phyloP scores from a whole-genome alignment of 2,888 invertebrate species.

The Sarcophaga caerulescens region DNA sequence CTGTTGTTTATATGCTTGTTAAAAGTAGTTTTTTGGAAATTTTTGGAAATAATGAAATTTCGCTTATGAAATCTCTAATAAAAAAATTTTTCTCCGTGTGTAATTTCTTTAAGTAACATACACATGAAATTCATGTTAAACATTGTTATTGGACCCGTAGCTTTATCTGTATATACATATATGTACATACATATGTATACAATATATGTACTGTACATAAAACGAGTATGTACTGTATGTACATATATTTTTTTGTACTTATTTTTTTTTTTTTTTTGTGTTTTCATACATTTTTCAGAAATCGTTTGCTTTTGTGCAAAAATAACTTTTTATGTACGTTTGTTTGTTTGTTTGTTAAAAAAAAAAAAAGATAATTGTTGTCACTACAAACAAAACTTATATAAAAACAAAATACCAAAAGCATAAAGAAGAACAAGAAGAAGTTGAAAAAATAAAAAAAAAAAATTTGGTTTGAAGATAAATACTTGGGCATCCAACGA shows the following conservation, averaged over 20 bases:
- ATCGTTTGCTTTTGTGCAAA: slow-evolving; percentile 57
- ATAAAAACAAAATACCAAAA: slow-evolving; percentile 22
- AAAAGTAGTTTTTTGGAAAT: no score
- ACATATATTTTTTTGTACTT: neutral
- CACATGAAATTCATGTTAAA: slow-evolving; percentile 64
- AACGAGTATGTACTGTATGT: neutral
- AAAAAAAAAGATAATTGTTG: slow-evolving; percentile 63
- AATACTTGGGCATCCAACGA: slow-evolving; percentile 49
- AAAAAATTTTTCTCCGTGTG: slow-evolving; percentile 37
- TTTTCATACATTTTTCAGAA: neutral
- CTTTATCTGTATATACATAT: neutral
- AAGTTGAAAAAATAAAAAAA: slow-evolving; percentile 24
- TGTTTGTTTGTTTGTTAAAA: no score
- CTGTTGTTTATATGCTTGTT: no score
- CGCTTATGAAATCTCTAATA: neutral
- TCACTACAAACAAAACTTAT: slow-evolving; percentile 56
- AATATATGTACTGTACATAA: neutral
- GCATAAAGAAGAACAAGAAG: neutral
- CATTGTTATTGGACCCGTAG: slow-evolving; percentile 60
- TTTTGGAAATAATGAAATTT: no score
- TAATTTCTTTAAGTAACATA: slow-evolving; percentile 56
- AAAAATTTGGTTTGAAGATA: no score
- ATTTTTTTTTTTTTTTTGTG: no score
- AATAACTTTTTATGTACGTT: slow-evolving; percentile 63
- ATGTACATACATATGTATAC: no score